Evolutionary conservation across 2,113 vertebrate species (phyloP).

Genomic region (Xenus cinereus): DNA sequence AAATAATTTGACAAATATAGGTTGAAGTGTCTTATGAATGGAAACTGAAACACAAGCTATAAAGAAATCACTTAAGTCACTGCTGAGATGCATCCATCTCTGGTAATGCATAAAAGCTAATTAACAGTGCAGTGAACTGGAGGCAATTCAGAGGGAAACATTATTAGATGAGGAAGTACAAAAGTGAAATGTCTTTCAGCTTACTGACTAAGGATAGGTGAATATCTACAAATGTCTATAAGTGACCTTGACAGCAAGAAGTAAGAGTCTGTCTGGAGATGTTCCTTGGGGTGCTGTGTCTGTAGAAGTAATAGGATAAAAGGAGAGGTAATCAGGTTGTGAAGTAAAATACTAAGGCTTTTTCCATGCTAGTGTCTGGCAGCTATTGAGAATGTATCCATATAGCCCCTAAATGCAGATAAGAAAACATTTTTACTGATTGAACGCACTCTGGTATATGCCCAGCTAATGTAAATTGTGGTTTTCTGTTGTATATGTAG

Average conservation of each 20-base stretch:
- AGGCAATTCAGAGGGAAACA: neutral
- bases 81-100: neutral
- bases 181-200: neutral
- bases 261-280: neutral
- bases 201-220: neutral
- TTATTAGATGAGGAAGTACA: neutral
- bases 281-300: neutral
- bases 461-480: neutral
- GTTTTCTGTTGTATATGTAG: neutral
- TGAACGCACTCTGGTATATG: neutral
- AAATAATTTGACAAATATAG: neutral
- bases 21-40: slow-evolving; percentile 8
- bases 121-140: neutral
- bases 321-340: neutral
- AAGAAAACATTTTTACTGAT: neutral
- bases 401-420: neutral
- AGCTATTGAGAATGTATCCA: neutral
- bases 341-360: neutral
- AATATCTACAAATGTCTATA: neutral
- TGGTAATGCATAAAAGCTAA: slow-evolving; percentile 6
- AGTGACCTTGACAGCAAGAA: neutral
- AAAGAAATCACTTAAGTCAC: neutral
- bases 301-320: neutral
- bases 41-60: neutral
- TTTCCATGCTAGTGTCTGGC: neutral